These are phyloP conservation scores for Percopsis transmontana DNA, from an alignment of 2,113 vertebrate species.

Conservation along the genomic window DNA sequence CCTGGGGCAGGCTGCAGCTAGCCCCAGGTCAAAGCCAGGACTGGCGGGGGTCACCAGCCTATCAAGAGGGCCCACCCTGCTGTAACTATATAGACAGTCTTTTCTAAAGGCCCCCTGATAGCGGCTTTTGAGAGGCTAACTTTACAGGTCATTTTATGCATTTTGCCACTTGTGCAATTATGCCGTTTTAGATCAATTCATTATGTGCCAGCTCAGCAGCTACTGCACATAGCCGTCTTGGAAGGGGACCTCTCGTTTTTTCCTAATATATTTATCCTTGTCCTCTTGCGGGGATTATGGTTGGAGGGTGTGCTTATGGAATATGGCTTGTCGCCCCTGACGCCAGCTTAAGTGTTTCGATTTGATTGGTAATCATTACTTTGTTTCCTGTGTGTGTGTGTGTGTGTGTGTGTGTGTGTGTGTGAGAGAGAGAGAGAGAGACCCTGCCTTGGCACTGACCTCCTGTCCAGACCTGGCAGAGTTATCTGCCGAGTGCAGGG, in stretches of 20 bases:
- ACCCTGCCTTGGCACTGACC: constrained; percentile 59
- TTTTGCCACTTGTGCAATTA: no score
- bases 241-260: neutral
- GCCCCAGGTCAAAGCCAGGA: constrained; percentile 45
- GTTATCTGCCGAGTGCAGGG: constrained; percentile 92
- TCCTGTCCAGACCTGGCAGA: constrained; percentile 89
- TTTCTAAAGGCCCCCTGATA: neutral
- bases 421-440: neutral
- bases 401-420: constrained; percentile 12
- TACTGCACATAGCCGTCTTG: no score
- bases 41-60: constrained; percentile 37
- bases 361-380: neutral
- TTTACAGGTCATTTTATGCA: no score
- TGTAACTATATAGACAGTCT: constrained; percentile 16
- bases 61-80: constrained; percentile 24
- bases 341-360: no score
- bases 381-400: neutral
- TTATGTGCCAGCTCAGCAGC: no score
- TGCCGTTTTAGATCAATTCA: no score
- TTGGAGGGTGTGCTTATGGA: no score
- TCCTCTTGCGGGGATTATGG: no score
- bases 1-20: constrained; percentile 22
- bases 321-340: no score
- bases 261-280: neutral
- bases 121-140: neutral